Percentiles rank a stretch among this genome's conserved stretches.
Conservation (phyloP, 2,113 vertebrate genomes). For the Gracilinanus agilis region DNA sequence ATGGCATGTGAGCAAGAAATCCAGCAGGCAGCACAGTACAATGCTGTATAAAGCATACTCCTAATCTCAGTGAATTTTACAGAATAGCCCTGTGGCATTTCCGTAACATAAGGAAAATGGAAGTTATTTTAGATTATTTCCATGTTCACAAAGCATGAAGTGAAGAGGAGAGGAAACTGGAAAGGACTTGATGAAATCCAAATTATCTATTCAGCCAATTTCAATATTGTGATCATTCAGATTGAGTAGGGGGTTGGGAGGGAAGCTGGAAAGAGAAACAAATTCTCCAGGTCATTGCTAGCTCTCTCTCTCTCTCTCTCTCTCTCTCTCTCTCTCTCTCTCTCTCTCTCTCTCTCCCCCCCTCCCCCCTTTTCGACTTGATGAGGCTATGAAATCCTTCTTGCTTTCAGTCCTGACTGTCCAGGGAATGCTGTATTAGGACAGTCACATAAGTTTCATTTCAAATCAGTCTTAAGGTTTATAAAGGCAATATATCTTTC, state of each 20-base stretch:
- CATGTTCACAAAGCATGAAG: constrained; percentile 42
- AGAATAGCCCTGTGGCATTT: constrained; percentile 56
- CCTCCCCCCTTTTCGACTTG: constrained; percentile 30
- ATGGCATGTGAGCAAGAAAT: constrained; percentile 33
- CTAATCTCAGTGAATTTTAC: constrained; percentile 48
- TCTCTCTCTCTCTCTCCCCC: too few species aligned
- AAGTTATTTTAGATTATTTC: constrained; percentile 47
- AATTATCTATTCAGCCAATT: constrained; percentile 49
- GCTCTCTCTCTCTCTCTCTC: constrained; percentile 47
- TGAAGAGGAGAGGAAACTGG: constrained; percentile 37
- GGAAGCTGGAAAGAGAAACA: constrained; percentile 13
- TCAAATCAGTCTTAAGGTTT: constrained; percentile 57
- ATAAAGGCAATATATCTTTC: constrained; percentile 10
- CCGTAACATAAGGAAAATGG: constrained; percentile 48
- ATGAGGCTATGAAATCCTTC: constrained; percentile 63
- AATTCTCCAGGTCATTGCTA: constrained; percentile 59
- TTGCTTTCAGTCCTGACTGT: constrained; percentile 58
- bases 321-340: too few species aligned
- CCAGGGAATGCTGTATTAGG: constrained; percentile 40
- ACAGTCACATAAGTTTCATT: constrained; percentile 61
- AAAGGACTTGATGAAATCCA: constrained; percentile 60
- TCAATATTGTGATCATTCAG: constrained; percentile 35
- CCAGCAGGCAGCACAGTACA: neutral
- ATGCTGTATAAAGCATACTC: constrained; percentile 35
- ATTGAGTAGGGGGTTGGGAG: neutral